Conservation (phyloP, 2,888 invertebrate species). For the Drosophila koepferae region DNA sequence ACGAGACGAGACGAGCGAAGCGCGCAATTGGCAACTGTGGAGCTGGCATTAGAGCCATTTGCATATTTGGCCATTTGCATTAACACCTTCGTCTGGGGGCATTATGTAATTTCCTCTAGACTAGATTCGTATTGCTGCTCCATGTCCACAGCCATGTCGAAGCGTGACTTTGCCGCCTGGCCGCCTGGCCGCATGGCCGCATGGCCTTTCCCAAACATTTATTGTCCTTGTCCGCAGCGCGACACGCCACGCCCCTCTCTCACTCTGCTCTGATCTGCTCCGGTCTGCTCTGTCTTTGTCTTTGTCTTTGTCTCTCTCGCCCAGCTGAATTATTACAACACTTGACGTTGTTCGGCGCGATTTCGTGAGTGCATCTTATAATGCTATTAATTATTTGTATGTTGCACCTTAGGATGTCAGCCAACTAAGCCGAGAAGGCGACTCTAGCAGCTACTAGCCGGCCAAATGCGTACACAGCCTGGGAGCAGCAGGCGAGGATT, state of each 20-base stretch:
- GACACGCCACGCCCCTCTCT: conserved; percentile 22
- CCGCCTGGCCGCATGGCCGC: background rate
- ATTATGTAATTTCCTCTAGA: conserved; percentile 77
- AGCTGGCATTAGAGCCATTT: conserved; percentile 73
- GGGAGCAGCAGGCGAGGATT: conserved; percentile 28
- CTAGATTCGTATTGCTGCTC: conserved; percentile 37
- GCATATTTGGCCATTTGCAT: conserved; percentile 82
- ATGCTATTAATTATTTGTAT: conserved; percentile 85
- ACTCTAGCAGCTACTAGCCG: conserved; percentile 14
- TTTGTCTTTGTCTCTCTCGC: background rate
- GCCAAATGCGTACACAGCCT: conserved; percentile 59
- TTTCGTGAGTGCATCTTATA: conserved; percentile 85
- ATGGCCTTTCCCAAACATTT: conserved; percentile 72
- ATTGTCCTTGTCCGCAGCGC: conserved; percentile 73
- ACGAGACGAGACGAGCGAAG: background rate
- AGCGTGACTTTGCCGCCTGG: conserved; percentile 72
- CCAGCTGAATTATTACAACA: conserved; percentile 80
- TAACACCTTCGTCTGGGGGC: conserved; percentile 78
- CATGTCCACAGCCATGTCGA: conserved; percentile 55
- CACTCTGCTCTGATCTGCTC: background rate
- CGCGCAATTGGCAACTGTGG: conserved; percentile 28
- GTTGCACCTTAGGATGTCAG: conserved; percentile 84
- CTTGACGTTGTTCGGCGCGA: conserved; percentile 81
- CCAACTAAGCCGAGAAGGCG: conserved; percentile 35
- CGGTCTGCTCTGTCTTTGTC: background rate